Percentiles rank a stretch among this genome's conserved stretches.
Evolutionary conservation across 2,797 vertebrate genomes (phyloP).

Genomic region (Molossus molossus): DNA sequence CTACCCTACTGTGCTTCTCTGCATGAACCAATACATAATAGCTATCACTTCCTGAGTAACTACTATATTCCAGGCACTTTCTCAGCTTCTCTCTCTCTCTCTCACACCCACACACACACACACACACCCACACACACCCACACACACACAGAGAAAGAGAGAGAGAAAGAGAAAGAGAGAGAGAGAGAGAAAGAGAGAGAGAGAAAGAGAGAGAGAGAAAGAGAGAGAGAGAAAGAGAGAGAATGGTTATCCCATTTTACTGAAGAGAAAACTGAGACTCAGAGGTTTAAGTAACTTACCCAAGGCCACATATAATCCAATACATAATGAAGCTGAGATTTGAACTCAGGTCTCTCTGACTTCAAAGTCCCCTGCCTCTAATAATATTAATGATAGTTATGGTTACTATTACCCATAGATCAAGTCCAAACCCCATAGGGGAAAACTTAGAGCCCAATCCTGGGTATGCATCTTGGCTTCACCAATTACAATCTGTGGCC

Average conservation of each 20-base stretch:
- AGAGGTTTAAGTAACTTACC: neutral
- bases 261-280: conserved; percentile 29
- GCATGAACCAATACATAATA: conserved; percentile 58
- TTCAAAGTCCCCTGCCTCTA: neutral
- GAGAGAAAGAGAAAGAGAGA: too few species aligned
- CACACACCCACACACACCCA: neutral
- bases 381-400: neutral
- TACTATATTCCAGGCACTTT: conserved; percentile 48
- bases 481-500: neutral
- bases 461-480: neutral
- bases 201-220: too few species aligned
- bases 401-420: neutral
- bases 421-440: neutral
- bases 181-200: too few species aligned
- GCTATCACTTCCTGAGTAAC: conserved; percentile 28
- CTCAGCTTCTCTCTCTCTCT: neutral
- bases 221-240: neutral
- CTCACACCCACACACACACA: neutral
- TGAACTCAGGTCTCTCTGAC: neutral
- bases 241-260: conserved; percentile 38
- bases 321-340: neutral
- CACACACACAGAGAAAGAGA: too few species aligned
- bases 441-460: neutral
- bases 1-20: conserved; percentile 54
- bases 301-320: conserved; percentile 17